Conservation (phyloP, 1,140 invertebrate genomes). For the Drosophila navojoa region DNA sequence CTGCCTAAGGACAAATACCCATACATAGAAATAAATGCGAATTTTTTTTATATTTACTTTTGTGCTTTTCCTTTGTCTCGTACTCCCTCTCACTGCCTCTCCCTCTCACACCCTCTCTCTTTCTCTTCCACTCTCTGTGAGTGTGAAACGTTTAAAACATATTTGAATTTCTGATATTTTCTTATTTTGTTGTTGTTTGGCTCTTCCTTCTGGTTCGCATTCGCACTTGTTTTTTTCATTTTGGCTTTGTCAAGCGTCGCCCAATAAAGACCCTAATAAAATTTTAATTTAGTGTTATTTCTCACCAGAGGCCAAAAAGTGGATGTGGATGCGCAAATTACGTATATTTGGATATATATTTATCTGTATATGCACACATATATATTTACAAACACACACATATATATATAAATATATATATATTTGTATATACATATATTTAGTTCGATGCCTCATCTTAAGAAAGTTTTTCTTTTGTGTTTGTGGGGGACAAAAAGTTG, state of each 20-base stretch:
- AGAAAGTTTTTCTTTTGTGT: slow-evolving; percentile 17
- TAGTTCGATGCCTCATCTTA: slow-evolving; percentile 20
- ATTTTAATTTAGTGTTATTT: slow-evolving; percentile 82
- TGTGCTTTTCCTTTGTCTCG: slow-evolving; percentile 8
- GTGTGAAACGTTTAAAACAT: slow-evolving; percentile 75
- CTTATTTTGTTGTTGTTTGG: slow-evolving; percentile 14
- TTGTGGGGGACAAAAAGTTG: slow-evolving; percentile 25
- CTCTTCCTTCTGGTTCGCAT: slow-evolving; percentile 10
- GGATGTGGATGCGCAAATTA: neutral
- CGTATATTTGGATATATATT: neutral
- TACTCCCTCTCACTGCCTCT: neutral
- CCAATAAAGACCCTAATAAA: slow-evolving; percentile 82
- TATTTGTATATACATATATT: slow-evolving; percentile 15
- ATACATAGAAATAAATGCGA: slow-evolving; percentile 44
- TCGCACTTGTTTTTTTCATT: slow-evolving; percentile 36
- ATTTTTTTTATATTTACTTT: slow-evolving; percentile 26
- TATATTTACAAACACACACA: neutral
- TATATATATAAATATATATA: slow-evolving; percentile 13
- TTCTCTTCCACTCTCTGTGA: slow-evolving; percentile 23
- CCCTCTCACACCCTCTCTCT: neutral
- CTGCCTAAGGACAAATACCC: slow-evolving; percentile 58
- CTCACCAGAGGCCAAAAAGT: slow-evolving; percentile 67
- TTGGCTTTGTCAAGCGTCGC: slow-evolving; percentile 51
- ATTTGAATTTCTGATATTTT: slow-evolving; percentile 44
- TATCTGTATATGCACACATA: neutral